These are phyloP conservation scores for Drosophila pectinifera DNA, from an alignment of 1,140 invertebrate genomes.

Conservation along the genomic window DNA sequence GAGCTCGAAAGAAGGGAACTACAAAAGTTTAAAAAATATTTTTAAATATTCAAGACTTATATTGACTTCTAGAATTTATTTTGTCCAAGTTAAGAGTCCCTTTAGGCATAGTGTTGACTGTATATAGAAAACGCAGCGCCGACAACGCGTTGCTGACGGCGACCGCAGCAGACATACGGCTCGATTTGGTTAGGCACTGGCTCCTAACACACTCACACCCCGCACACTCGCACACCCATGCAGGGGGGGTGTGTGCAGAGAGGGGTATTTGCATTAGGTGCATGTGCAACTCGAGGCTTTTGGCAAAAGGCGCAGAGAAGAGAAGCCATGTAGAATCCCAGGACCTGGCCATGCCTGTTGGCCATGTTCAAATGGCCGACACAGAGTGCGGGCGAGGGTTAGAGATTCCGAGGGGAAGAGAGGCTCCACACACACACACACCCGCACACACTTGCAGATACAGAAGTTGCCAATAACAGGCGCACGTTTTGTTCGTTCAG, in stretches of 20 bases:
- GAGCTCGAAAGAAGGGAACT: no score
- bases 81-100: background rate
- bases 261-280: conserved; percentile 71
- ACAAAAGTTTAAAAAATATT: no score
- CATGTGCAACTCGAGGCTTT: conserved; percentile 79
- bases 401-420: no score
- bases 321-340: conserved; percentile 36
- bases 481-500: conserved; percentile 67
- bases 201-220: conserved; percentile 17
- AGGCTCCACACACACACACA: conserved; percentile 3
- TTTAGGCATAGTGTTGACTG: background rate
- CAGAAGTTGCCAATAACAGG: conserved; percentile 78
- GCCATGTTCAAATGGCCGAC: conserved; percentile 75
- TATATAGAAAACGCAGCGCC: conserved; percentile 68
- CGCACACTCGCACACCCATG: background rate
- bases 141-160: conserved; percentile 77
- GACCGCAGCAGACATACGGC: conserved; percentile 79
- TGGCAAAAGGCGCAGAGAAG: conserved; percentile 56
- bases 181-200: conserved; percentile 67
- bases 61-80: background rate
- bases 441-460: conserved; percentile 40
- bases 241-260: conserved; percentile 4
- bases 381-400: background rate
- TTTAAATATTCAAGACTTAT: background rate
- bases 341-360: conserved; percentile 64